A percentile compares a stretch with the other conserved stretches of the same genome.
These are phyloP conservation scores for Platerodrilus igneus DNA, from an alignment of 2,888 invertebrate genomes.

Conservation along the genomic window DNA sequence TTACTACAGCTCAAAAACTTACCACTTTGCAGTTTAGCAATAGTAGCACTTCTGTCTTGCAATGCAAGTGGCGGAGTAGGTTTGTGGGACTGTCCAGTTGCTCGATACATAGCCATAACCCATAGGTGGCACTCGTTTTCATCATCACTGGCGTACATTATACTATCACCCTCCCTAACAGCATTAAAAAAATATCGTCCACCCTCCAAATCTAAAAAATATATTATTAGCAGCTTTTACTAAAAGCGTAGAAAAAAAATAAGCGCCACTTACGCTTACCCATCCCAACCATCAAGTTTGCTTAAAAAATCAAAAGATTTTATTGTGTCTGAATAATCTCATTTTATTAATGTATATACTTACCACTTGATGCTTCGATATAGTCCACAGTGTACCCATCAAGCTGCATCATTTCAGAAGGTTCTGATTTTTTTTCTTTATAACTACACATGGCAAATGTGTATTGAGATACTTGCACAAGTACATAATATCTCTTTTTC, in stretches of 20 bases:
- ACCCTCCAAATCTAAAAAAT: conserved; percentile 75
- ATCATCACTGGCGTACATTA: conserved; percentile 92
- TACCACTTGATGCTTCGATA: conserved; percentile 92
- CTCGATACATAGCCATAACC: conserved; percentile 99
- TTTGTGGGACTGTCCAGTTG: conserved; percentile 99
- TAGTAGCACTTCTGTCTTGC: conserved; percentile 78
- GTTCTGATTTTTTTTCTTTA: conserved; percentile 98
- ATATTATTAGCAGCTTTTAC: conserved; percentile 21
- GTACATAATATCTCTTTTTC: conserved; percentile 97
- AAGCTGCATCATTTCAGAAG: conserved; percentile 98
- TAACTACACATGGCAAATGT: conserved; percentile 99
- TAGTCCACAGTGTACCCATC: conserved; percentile 99
- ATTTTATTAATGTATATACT: conserved; percentile 40
- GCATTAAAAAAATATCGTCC: conserved; percentile 97
- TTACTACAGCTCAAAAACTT: too few species aligned
- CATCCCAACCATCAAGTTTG: conserved; percentile 89
- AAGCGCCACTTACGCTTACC: conserved; percentile 56
- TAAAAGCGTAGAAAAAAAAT: conserved; percentile 20
- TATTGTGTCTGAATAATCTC: conserved; percentile 3
- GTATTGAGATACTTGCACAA: conserved; percentile 99
- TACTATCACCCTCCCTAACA: conserved; percentile 96
- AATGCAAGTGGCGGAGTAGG: conserved; percentile 84
- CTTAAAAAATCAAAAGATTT: conserved; percentile 49
- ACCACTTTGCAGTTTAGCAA: conserved; percentile 89
- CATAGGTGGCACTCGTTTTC: conserved; percentile 97